phyloP scores from a whole-genome alignment of 64 coral and sea anemone genomes.

The Dendronephthya gigantea region DNA sequence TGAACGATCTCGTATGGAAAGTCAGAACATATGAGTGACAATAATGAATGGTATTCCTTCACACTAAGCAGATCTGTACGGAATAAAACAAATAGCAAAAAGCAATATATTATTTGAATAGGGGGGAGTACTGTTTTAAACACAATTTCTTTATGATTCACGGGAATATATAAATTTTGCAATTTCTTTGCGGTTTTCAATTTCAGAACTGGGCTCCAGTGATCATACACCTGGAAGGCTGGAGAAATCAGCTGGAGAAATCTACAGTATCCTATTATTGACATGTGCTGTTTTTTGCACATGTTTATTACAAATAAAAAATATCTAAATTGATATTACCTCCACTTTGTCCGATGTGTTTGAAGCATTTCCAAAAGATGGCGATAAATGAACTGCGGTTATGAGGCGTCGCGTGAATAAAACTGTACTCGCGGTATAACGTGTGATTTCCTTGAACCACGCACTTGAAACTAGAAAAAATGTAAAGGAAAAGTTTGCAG shows the following conservation, averaged over 20 bases:
- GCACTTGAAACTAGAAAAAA: slow-evolving; percentile 61
- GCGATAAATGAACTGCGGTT: slow-evolving; percentile 76
- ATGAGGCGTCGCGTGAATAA: slow-evolving; percentile 57
- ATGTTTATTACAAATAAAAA: too few species aligned
- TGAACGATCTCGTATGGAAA: slow-evolving; percentile 81
- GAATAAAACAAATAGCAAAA: background rate
- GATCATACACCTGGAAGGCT: too few species aligned
- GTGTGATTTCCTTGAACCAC: slow-evolving; percentile 88
- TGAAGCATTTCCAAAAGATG: slow-evolving; percentile 95
- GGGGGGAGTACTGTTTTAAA: too few species aligned
- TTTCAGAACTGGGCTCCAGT: too few species aligned
- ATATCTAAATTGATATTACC: too few species aligned
- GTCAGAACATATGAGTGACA: slow-evolving; percentile 74
- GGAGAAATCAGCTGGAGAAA: too few species aligned
- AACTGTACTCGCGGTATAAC: slow-evolving; percentile 66
- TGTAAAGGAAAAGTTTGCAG: background rate
- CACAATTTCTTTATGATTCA: too few species aligned
- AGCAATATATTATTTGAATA: background rate
- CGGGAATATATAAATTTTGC: too few species aligned
- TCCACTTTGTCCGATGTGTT: slow-evolving; percentile 90
- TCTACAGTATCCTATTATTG: too few species aligned
- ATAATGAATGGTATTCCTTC: slow-evolving; percentile 74
- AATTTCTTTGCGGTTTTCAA: too few species aligned
- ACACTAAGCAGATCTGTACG: slow-evolving; percentile 60
- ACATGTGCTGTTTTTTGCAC: too few species aligned